Evolutionary conservation across 2,888 invertebrate species (phyloP), one percentile per base, ranked within the genome.

Genomic region (Trichogramma dendrolimi): DNA sequence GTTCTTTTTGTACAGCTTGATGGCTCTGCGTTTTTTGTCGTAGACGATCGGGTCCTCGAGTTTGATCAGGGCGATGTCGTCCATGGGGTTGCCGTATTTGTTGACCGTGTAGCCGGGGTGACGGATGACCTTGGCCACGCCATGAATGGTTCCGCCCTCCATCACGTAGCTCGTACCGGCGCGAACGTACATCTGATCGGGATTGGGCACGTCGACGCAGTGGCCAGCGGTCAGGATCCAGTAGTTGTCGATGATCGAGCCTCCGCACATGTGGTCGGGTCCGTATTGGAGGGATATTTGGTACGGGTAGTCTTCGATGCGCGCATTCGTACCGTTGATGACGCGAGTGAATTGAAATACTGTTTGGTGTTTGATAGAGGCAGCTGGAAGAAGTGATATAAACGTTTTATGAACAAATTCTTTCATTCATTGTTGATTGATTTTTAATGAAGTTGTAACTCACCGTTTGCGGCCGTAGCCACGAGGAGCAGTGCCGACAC

Each of bases 181-280:
- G 8, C 52, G 52, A 1, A 58, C 58, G 4, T n/a, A 5, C 8
- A n/a, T 3, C 11, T n/a, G 42, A n/a, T 53, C 5, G 5, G 7
- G 11, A 1, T 6, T 5, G 6, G 8, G 6, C 5, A 39, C 27
- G 40, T 51, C 27, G 10, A 81, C 68, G 66, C 86, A 86, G 69
- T 86, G 85, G 1, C 84, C 86, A 3, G 86, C 85, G 1, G 85
- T 85, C 0, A 86, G 51, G 2, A 86, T 75, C 5, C 81, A 79
- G 48, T 79, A 75, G 5, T 70, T 75, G 11, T 81, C 80, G n/a
- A 86, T 77, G 14, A 84, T 81, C 5, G 83, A 79, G 0, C 83
- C 86, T 0, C 86, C 85, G 67, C 86, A 86, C 0, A 75, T 71
- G 67, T 85, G 85, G 0, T 73, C 69, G 0, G 82, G 81, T 1